Percentiles rank a stretch among this genome's conserved stretches.
Conservation (phyloP, 2,113 vertebrate genomes). For the Oplegnathus fasciatus region DNA sequence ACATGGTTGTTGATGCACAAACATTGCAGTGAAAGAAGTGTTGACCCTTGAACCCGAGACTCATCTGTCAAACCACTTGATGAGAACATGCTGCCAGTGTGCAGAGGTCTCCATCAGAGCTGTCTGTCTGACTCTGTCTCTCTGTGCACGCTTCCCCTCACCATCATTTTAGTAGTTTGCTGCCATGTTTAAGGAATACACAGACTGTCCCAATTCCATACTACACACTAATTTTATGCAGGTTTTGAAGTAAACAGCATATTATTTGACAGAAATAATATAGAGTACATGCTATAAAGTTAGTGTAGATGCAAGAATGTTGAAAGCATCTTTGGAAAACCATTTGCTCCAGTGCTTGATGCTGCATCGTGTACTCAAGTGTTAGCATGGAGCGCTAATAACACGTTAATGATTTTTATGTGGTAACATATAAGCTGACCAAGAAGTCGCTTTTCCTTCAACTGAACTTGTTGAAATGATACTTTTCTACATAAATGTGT, state of each 20-base stretch:
- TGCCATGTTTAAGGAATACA: neutral
- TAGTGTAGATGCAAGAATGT: neutral
- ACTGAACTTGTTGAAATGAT: no score
- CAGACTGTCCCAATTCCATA: neutral
- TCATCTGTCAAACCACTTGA: constrained; percentile 44
- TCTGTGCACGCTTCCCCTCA: neutral
- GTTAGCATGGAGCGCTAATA: neutral
- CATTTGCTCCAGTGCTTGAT: neutral
- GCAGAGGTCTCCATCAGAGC: constrained; percentile 22
- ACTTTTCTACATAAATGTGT: neutral
- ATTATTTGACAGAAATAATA: neutral
- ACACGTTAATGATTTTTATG: neutral
- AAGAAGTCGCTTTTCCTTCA: neutral
- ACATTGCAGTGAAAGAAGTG: constrained; percentile 26
- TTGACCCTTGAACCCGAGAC: constrained; percentile 51
- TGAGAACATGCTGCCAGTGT: constrained; percentile 17
- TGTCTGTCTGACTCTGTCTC: neutral
- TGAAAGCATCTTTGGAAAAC: neutral
- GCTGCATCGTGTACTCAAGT: neutral
- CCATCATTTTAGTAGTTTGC: neutral
- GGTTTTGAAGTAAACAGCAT: neutral
- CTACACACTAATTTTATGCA: neutral
- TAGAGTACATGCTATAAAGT: neutral
- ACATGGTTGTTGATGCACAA: constrained; percentile 36
- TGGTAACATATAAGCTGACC: neutral